Evolutionary conservation across 2,888 invertebrate genomes (phyloP).

Genomic region (Eretmocerus hayati): DNA sequence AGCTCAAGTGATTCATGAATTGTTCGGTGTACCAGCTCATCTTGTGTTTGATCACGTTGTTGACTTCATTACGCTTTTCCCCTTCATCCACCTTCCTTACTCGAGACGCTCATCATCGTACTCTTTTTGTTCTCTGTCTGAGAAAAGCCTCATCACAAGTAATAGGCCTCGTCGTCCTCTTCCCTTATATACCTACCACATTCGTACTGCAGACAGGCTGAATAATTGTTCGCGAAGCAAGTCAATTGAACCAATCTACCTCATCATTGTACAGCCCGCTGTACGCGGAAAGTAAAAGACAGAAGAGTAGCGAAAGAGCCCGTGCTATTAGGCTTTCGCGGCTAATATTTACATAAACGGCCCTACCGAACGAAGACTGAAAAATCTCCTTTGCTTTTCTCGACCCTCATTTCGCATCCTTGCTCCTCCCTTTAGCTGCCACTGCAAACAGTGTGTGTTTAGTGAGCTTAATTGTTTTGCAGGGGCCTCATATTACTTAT

Average conservation of each 20-base stretch:
- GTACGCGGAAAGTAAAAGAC: neutral
- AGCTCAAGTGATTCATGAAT: no score
- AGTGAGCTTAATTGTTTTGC: neutral
- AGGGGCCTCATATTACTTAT: no score
- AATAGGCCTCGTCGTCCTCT: no score
- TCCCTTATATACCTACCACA: no score
- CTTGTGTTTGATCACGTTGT: neutral
- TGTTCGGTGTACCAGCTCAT: no score
- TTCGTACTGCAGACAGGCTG: slow-evolving; percentile 5
- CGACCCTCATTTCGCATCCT: neutral
- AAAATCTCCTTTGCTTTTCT: neutral
- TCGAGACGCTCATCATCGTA: slow-evolving; percentile 2
- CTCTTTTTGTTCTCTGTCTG: neutral
- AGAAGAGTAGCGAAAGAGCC: slow-evolving; percentile 2
- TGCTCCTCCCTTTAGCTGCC: neutral
- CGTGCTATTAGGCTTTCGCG: slow-evolving; percentile 6
- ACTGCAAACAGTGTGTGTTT: neutral
- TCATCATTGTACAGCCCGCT: slow-evolving; percentile 6
- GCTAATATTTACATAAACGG: slow-evolving; percentile 20
- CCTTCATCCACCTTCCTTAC: neutral
- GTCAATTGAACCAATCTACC: slow-evolving; percentile 17
- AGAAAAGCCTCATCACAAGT: neutral
- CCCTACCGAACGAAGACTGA: slow-evolving; percentile 12
- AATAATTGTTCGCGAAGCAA: slow-evolving; percentile 15
- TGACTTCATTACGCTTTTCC: neutral